A percentile compares a stretch with the other conserved stretches of the same genome.
These are phyloP conservation scores for Caradrina clavipalpis DNA, from an alignment of 2,888 invertebrate genomes.

Conservation along the genomic window DNA sequence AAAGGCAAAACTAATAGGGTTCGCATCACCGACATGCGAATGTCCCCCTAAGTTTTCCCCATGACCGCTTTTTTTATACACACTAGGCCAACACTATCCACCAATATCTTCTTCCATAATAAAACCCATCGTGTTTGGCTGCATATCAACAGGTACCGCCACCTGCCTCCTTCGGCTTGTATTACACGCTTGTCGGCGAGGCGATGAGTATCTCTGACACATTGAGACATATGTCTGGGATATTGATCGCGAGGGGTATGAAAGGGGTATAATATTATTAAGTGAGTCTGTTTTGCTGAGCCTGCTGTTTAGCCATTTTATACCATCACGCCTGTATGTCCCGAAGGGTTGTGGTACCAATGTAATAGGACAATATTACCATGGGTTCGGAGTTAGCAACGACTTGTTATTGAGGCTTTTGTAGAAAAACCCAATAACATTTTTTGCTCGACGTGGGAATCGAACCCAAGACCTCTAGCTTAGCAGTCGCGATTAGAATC, in stretches of 20 bases:
- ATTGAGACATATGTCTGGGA: slow-evolving; percentile 29
- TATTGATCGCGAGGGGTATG: slow-evolving; percentile 44
- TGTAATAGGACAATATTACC: too few relatives aligned
- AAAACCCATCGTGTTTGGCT: slow-evolving; percentile 20
- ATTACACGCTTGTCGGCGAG: slow-evolving; percentile 43
- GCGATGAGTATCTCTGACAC: slow-evolving; percentile 40
- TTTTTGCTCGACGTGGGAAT: too few relatives aligned
- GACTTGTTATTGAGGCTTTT: too few relatives aligned
- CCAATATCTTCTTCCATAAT: slow-evolving; percentile 22
- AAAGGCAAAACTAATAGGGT: too few relatives aligned
- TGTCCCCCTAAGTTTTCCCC: too few relatives aligned
- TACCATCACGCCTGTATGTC: too few relatives aligned
- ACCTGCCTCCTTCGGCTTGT: slow-evolving; percentile 41
- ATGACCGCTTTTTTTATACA: neutral
- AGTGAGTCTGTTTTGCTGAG: neutral
- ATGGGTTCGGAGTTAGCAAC: too few relatives aligned
- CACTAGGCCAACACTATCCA: neutral
- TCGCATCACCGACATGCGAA: too few relatives aligned
- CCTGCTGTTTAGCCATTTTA: neutral
- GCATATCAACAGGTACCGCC: slow-evolving; percentile 44
- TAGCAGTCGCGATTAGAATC: too few relatives aligned
- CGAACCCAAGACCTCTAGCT: too few relatives aligned
- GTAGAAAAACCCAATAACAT: too few relatives aligned
- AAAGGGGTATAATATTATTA: slow-evolving; percentile 13
- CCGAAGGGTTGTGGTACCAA: too few relatives aligned